phyloP scores from a whole-genome alignment of 2,888 invertebrate species.

The Heliconius hortense region DNA sequence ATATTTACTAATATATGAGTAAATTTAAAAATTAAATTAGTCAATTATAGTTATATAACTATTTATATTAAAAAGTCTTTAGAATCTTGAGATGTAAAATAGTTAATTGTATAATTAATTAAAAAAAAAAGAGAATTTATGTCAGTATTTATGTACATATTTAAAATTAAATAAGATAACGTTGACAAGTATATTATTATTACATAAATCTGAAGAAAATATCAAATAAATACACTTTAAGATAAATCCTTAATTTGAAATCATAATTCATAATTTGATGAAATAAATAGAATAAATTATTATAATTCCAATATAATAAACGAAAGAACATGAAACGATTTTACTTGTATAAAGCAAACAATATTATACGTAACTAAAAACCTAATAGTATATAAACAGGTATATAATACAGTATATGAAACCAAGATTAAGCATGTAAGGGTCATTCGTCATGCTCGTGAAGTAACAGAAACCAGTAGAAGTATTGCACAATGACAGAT shows the following conservation, averaged over 20 bases:
- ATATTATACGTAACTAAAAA: slow-evolving; percentile 4
- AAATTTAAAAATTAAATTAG: neutral
- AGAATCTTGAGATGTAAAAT: neutral
- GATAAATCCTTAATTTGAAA: neutral
- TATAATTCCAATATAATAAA: slow-evolving; percentile 3
- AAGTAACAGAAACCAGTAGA: slow-evolving; percentile 51
- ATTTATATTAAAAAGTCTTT: neutral
- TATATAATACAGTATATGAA: slow-evolving; percentile 26
- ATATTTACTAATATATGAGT: neutral
- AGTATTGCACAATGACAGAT: slow-evolving; percentile 52
- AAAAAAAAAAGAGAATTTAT: neutral
- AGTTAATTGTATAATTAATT: neutral
- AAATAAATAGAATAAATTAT: slow-evolving; percentile 2
- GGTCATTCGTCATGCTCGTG: slow-evolving; percentile 63
- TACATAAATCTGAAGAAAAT: slow-evolving; percentile 13
- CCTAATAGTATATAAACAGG: slow-evolving; percentile 4
- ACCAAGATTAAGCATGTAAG: slow-evolving; percentile 47
- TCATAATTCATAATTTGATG: neutral
- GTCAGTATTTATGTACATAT: neutral
- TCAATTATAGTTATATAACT: neutral
- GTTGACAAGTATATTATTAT: slow-evolving; percentile 22
- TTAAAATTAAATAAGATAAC: slow-evolving; percentile 33
- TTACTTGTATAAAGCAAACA: slow-evolving; percentile 14
- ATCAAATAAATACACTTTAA: slow-evolving; percentile 10
- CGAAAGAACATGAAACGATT: neutral